Base-by-base conservation (phyloP, 2,888 invertebrate genomes). In the Ceramica pisi region DNA sequence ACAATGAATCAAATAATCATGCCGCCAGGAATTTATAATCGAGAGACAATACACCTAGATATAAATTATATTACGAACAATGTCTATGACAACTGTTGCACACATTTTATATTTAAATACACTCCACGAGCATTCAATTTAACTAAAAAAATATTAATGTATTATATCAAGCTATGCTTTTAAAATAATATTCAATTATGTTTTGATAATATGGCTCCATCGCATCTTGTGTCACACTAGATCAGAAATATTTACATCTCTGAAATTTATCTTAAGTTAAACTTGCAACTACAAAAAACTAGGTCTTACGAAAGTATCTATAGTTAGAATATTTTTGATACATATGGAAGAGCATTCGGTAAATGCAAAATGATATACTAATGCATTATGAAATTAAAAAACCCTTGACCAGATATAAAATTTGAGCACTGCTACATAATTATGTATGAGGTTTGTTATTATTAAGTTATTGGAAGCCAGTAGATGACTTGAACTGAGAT, bases 131-230 rank as follows among this genome's bases (percentile, higher is more conserved):
- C 79, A 82, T 74, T 80, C 69, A 74, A 75, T 75, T 83, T 74
- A 84, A 84, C 82, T 76, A 85, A 82, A 85, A 84, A 80, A 75
- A 76, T 68, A 78, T 74, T 70, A 71, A 71, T 78, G 74, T 82
- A 84, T 78, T 67, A 76, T 77, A 78, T 70, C 75, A 85, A 85
- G 86, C 85, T 85, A 85, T 84, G 85, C 85, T 86, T 85, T 84
- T 85, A 82, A 79, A 80, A 78, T 84, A 78, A 83, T 80, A 78
- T 74, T 83, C 70, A 78, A 80, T 81, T 84, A 82, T 79, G 68
- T 83, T 83, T 80, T 75, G 80, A 80, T 80, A 85, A 80, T 86
- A 83, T 86, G 86, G 86, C 86, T 80, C 78, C 55, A 73, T 77
- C 78, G 78, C 72, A 76, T 79, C 75, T 71, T 63, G 79, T 81